Conservation (phyloP, 2,888 invertebrate genomes). For the Pristionchus exspectatus region DNA sequence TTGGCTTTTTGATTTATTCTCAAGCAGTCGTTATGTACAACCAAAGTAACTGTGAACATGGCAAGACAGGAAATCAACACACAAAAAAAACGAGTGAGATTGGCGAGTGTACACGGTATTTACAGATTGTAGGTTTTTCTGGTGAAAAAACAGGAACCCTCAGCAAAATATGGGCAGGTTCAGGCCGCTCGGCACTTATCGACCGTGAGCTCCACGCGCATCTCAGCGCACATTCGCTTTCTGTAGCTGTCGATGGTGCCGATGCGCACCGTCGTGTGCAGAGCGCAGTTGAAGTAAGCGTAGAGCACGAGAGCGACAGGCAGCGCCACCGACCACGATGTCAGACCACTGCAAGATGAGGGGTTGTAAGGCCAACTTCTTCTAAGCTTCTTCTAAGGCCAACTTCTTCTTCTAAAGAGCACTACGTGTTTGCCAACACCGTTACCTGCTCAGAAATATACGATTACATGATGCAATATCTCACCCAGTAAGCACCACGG, state of each 20-base stretch:
- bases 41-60: background rate
- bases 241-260: background rate
- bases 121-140: background rate
- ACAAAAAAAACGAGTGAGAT: background rate
- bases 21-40: too few species aligned
- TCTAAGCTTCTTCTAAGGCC: too few species aligned
- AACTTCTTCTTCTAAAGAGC: too few species aligned
- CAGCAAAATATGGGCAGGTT: too few species aligned
- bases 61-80: background rate
- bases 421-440: too few species aligned
- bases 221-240: conserved; percentile 15
- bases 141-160: too few species aligned
- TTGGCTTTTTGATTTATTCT: too few species aligned
- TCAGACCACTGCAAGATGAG: background rate
- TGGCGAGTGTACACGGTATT: background rate
- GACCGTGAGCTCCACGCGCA: background rate
- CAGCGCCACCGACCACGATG: background rate
- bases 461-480: background rate
- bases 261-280: background rate
- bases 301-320: background rate
- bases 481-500: background rate
- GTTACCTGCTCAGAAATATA: too few species aligned
- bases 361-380: background rate
- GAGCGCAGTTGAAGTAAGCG: background rate
- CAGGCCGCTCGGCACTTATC: background rate